Evolutionary conservation across 2,888 invertebrate species (phyloP), one percentile per base, ranked within the genome.

Genomic region (Eristalis pertinax): DNA sequence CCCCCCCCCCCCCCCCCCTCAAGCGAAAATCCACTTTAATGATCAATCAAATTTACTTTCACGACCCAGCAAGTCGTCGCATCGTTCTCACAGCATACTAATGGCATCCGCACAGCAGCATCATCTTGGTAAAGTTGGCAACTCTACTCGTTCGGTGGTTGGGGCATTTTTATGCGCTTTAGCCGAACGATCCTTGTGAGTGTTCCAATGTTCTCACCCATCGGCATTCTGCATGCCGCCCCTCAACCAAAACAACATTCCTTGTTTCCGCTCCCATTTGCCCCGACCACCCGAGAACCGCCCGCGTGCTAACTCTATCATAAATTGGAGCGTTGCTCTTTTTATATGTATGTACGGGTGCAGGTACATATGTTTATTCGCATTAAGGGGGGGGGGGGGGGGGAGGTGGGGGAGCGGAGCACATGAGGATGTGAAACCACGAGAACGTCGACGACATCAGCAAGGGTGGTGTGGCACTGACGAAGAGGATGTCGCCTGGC

Each of bases 291-390:
- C 50, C 8, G 32, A n/a, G 50, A 19, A n/a, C 60, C 50, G 67
- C 67, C n/a, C 70, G 22, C 32, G 38, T n/a, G 43, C 35, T 24
- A n/a, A 38, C 62, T 75, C 38, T 29, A 5, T 69, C 74, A 78
- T 86, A 86, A 83, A 83, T 83, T 86, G 78, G 75, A 74, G 22
- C 83, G 72, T 43, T 86, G 86, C 74, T 83, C 78, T 78, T 86
- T 86, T 86, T 83, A 7, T 1, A 50, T 50, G n/a, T 19, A 50
- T 2, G 19, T 50, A 5, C 19, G 8, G 19, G n/a, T 50, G 7
- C 32, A 32, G 10, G 4, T 26, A 43, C 43, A 43, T 43, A n/a
- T 15, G 43, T 43, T n/a, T 43, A 43, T 15, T n/a, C n/a, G 15
- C 5, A 43, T 26, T 26, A 26, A 4, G 26, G 4, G 4, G 26